These are phyloP conservation scores for Tetranychus piercei DNA, from an alignment of 2,888 invertebrate species.

Conservation along the genomic window DNA sequence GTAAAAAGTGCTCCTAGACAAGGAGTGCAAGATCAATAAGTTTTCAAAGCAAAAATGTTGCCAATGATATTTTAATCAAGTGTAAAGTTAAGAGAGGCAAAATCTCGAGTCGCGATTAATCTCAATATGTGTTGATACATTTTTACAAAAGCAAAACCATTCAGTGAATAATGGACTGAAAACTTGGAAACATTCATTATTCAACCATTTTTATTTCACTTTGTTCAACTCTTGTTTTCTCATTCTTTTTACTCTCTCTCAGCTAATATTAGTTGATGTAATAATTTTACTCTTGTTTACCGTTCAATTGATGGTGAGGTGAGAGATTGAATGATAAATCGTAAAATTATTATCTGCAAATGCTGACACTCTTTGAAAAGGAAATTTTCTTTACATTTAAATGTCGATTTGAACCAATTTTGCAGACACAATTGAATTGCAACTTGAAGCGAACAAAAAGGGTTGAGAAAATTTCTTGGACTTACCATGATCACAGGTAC, in stretches of 20 bases:
- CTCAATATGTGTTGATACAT: too few species aligned
- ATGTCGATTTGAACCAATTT: not conserved
- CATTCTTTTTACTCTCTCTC: not conserved
- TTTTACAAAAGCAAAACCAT: too few species aligned
- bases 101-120: too few species aligned
- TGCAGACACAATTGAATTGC: not conserved
- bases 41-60: not conserved
- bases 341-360: not conserved
- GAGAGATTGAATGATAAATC: not conserved
- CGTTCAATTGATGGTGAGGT: not conserved
- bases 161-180: too few species aligned
- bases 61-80: too few species aligned
- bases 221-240: not conserved
- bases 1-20: not conserved
- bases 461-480: not conserved
- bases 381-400: not conserved
- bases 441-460: not conserved
- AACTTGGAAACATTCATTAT: not conserved
- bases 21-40: not conserved
- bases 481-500: slow-evolving; percentile 19
- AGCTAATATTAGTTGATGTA: too few species aligned
- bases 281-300: not conserved
- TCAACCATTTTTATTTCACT: not conserved
- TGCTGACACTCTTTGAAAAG: not conserved
- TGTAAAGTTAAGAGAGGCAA: too few species aligned